Evolutionary conservation across 1,140 invertebrate genomes (phyloP), one percentile per base, ranked within the genome.

Genomic region (Drosophila nigrodunni): DNA sequence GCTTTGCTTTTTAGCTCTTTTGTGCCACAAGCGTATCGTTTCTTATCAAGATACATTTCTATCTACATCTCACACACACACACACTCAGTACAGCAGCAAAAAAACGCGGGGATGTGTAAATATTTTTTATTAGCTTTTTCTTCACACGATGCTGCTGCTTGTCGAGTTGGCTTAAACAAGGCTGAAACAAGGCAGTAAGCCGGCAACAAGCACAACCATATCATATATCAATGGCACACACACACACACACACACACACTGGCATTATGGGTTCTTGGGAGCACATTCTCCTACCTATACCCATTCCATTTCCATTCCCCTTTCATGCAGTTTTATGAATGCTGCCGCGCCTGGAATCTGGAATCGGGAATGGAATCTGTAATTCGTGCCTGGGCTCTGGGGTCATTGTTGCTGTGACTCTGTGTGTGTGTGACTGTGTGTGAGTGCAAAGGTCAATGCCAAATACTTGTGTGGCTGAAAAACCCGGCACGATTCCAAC

Each of bases 81-180:
- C 34, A 44, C 34, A 55, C 35, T 39, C 59, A 44, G 10, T 13
- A 59, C 39, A 43, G 21, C 15, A 54, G 46, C 47, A 55, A 71
- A 64, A 52, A 44, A 15, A 15, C 15, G 67, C 67, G 59, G 62
- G 77, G 83, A 69, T 82, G 82, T 87, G 82, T 88, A 80, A 83
- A 88, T 89, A 88, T 88, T 80, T 87, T 87, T 88, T 88, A 88
- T 82, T 86, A 82, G 72, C 65, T 82, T 64, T 57, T 59, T 43
- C 25, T 62, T 52, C 43, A 15, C 52, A 58, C 67, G 67, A 18
- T 54, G 66, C 54, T 59, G 25, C 47, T 9, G 67, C 18, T 68
- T 15, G 34, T 35, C 50, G 58, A 47, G 30, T 35, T 60, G 58
- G 58, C 50, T 8, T 25, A 57, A 71, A 57, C 11, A 54, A 11